Evolutionary conservation across 2,888 invertebrate genomes (phyloP).

Genomic region (Autographa pulchrina): DNA sequence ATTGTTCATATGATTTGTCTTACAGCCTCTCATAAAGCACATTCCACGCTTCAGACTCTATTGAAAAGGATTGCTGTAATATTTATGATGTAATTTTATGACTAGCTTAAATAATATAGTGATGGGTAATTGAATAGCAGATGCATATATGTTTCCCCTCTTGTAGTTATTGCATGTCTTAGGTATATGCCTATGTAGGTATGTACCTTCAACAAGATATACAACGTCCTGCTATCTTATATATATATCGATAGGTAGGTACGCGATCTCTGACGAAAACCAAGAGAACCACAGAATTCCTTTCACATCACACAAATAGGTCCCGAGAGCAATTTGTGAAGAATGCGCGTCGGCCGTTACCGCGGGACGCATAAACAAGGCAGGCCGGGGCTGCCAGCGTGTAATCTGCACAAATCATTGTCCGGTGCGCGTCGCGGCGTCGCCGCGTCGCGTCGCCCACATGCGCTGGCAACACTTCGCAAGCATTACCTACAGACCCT

Average conservation of each 20-base stretch:
- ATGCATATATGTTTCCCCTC: not conserved
- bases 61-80: constrained; percentile 1
- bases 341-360: constrained; percentile 45
- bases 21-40: not conserved
- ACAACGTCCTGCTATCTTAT: not conserved
- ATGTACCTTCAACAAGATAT: too few relatives aligned
- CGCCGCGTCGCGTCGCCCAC: constrained; percentile 39
- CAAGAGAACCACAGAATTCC: constrained; percentile 28
- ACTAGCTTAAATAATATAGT: not conserved
- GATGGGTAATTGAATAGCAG: not conserved
- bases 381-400: constrained; percentile 48
- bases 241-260: not conserved
- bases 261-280: constrained; percentile 13
- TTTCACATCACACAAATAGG: constrained; percentile 32
- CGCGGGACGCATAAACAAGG: constrained; percentile 48
- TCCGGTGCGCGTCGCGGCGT: constrained; percentile 46
- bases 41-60: not conserved
- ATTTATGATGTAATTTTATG: not conserved
- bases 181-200: too few relatives aligned
- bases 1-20: not conserved
- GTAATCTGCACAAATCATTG: constrained; percentile 81
- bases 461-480: constrained; percentile 29
- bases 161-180: not conserved
- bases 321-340: constrained; percentile 44
- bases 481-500: constrained; percentile 6